Evolutionary conservation across 2,888 invertebrate genomes (phyloP), one percentile per base, ranked within the genome.

Genomic region (Macroteleia sp.): DNA sequence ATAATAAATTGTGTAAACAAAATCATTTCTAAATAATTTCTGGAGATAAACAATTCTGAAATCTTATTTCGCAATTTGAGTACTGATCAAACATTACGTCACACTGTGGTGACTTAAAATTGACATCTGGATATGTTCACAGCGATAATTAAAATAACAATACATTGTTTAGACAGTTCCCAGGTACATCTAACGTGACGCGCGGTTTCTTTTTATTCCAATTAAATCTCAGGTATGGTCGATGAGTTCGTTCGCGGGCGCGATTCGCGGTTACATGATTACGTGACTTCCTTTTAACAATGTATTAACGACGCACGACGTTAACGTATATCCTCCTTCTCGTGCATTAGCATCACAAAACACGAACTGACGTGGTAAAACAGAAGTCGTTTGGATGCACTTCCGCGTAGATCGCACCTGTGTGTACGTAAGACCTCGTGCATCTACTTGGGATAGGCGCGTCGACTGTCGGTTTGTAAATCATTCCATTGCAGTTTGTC

Each of bases 401-500:
- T 84, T 83, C 82, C 85, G 83, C 80, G 69, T 82, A 57, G 59
- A 66, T 59, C 52, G 44, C 64, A 79, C 73, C n/a, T n/a, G 50
- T 69, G 67, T 71, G 67, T 57, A 73, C 57, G 52, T 73, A 59
- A 52, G 69, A 54, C 50, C 54, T 70, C 57, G 67, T 48, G 70
- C 50, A 59, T 46, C 48, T 73, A 56, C 71, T 48, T 32, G 39
- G 57, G 56, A 71, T 71, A 67, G 64, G 79, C 66, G 44, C 36
- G 73, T 67, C 67, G 64, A 67, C 61, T 30, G 61, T 70, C 70
- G 41, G 74, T 50, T 74, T 77, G 81, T 83, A 82, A 80, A 83
- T 83, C 81, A 80, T 81, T 81, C 75, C 59, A 69, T 50, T 56
- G 79, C 75, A 81, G 77, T 80, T 81, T 79, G 81, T 77, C 75